Evolutionary conservation across 2,888 invertebrate species (phyloP), one percentile per base, ranked within the genome.

Genomic region (Drosophila pseudotalamancana): DNA sequence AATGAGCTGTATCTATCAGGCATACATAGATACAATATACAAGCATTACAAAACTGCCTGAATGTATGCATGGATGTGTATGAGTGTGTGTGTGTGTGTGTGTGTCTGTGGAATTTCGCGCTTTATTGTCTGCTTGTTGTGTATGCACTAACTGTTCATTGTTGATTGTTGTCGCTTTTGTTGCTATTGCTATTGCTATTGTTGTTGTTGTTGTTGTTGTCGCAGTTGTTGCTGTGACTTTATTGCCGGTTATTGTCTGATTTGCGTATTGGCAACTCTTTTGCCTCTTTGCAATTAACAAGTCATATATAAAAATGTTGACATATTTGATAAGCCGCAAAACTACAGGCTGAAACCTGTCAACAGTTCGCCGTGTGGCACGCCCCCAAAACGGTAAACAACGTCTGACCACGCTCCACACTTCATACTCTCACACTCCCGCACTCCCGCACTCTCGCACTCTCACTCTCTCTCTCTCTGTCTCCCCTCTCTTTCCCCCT

Each of bases 261-360:
- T 82, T 79, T 79, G 77, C 83, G 73, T 76, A 73, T 71, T 63
- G 64, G 64, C 77, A 79, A 75, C 80, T 77, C 70, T 77, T 76
- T 84, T 63, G 76, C 69, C 76, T 78, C 72, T 86, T 77, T 83
- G 73, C 79, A 87, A 88, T 87, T 81, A 88, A 82, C 80, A 88
- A 76, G 74, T 83, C 77, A 74, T 87, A 89, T 87, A 86, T 88
- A 79, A 85, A 79, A 82, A 73, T 73, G 72, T 78, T 80, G 86
- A 86, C 84, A 86, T 40, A 76, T 72, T 79, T 76, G 76, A 77
- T 77, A 77, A 77, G 70, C 80, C 56, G 43, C 73, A 59, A 59
- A 64, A 60, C 43, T 32, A 46, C 23, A 45, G 51, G 48, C 35
- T 40, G 37, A 46, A 72, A 67, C 73, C 71, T 63, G 77, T 63